Conservation (phyloP, 2,888 invertebrate species). For the Limnephilus lunatus region DNA sequence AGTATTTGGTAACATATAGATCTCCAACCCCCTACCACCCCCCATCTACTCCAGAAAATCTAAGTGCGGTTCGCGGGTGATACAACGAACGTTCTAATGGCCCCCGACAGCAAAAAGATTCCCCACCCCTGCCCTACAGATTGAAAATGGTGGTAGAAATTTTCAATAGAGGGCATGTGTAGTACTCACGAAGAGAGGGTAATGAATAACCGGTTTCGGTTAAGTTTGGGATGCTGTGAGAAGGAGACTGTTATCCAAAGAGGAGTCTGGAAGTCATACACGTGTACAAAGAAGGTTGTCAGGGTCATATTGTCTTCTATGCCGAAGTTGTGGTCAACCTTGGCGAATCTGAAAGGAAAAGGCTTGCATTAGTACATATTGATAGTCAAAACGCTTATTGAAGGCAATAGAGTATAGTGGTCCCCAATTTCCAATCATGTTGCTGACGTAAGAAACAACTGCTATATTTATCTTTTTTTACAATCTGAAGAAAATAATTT, state of each 20-base stretch:
- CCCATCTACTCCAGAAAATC: too few species aligned
- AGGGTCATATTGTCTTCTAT: constrained; percentile 90
- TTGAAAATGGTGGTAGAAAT: neutral
- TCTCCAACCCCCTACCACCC: too few species aligned
- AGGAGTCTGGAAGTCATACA: constrained; percentile 97
- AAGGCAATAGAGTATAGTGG: too few species aligned
- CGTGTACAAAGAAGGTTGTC: constrained; percentile 98
- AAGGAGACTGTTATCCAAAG: constrained; percentile 98
- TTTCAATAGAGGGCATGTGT: neutral
- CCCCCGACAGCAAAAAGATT: too few species aligned
- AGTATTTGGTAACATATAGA: too few species aligned
- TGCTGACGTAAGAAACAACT: too few species aligned
- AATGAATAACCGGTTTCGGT: constrained; percentile 98
- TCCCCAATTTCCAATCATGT: too few species aligned
- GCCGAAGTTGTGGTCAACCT: constrained; percentile 94
- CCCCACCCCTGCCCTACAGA: too few species aligned
- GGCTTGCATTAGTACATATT: neutral
- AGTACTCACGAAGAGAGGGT: constrained; percentile 95
- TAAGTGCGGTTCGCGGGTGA: too few species aligned
- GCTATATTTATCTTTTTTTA: too few species aligned
- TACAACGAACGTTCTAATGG: too few species aligned
- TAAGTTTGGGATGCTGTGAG: constrained; percentile 97
- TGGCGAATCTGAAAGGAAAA: constrained; percentile 83
- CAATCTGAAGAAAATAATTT: too few species aligned
- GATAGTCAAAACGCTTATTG: neutral